phyloP scores from a whole-genome alignment of 2,888 invertebrate species.

The Anorthoa munda region DNA sequence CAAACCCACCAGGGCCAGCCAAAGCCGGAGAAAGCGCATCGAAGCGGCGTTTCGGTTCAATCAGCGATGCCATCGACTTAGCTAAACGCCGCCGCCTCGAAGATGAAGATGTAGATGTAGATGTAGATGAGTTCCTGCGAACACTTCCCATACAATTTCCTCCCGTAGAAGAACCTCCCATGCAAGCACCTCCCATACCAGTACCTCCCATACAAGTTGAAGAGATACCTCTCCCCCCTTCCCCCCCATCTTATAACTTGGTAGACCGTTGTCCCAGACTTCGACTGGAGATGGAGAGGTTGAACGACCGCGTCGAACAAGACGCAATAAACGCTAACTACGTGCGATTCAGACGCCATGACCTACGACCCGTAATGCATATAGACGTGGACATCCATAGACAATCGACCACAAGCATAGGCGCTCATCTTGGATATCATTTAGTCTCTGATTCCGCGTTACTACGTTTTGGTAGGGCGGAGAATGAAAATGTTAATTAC shows the following conservation, averaged over 20 bases:
- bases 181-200: background rate
- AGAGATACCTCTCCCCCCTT: too few species aligned
- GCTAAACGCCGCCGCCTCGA: conserved; percentile 41
- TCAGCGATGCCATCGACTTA: background rate
- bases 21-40: conserved; percentile 11
- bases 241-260: background rate
- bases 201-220: background rate
- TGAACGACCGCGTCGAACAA: background rate
- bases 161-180: too few species aligned
- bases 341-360: background rate
- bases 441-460: conserved; percentile 82
- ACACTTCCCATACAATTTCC: too few species aligned
- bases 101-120: background rate
- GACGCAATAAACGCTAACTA: background rate
- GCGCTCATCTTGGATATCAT: conserved; percentile 47
- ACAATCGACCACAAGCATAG: background rate
- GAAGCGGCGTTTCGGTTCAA: conserved; percentile 30
- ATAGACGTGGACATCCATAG: conserved; percentile 30
- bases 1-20: background rate
- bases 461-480: conserved; percentile 79
- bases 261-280: background rate
- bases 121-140: too few species aligned
- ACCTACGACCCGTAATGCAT: conserved; percentile 12
- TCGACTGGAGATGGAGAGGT: background rate
- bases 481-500: conserved; percentile 78